A percentile compares a stretch with the other conserved stretches of the same genome.
phyloP scores from a whole-genome alignment of 2,113 vertebrate species.

The Pao palembangensis region DNA sequence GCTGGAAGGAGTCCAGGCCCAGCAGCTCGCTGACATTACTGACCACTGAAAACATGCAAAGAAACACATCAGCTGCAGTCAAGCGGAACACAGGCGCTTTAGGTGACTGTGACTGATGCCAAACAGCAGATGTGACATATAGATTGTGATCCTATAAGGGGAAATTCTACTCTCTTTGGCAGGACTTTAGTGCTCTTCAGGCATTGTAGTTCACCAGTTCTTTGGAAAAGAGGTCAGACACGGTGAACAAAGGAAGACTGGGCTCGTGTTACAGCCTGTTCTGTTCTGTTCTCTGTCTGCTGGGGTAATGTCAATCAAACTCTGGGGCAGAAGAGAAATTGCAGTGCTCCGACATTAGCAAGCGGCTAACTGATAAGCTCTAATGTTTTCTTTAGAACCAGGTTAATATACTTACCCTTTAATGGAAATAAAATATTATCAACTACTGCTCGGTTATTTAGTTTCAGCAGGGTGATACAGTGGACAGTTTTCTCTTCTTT shows the following conservation, averaged over 20 bases:
- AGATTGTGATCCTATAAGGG: slow-evolving; percentile 30
- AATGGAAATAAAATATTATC: not conserved
- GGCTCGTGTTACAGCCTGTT: slow-evolving; percentile 70
- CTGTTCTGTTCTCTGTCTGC: slow-evolving; percentile 54
- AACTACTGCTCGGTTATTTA: not conserved
- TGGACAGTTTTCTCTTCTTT: too few species aligned
- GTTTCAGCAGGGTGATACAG: not conserved
- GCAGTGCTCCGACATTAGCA: slow-evolving; percentile 6
- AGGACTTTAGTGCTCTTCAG: slow-evolving; percentile 18
- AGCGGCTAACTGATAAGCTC: slow-evolving; percentile 1
- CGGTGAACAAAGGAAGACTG: slow-evolving; percentile 55
- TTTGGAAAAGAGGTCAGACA: slow-evolving; percentile 59
- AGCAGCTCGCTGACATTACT: slow-evolving; percentile 86
- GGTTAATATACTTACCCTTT: not conserved
- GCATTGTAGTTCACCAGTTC: slow-evolving; percentile 45
- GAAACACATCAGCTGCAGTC: slow-evolving; percentile 1
- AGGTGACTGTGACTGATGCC: slow-evolving; percentile 32
- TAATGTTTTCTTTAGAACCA: slow-evolving; percentile 1
- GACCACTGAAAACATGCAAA: slow-evolving; percentile 75
- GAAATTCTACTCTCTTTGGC: slow-evolving; percentile 21
- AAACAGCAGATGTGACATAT: slow-evolving; percentile 28
- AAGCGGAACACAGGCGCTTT: slow-evolving; percentile 6
- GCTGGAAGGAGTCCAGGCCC: slow-evolving; percentile 86
- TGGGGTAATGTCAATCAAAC: slow-evolving; percentile 54
- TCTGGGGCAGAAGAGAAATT: slow-evolving; percentile 10